phyloP scores from a whole-genome alignment of 1,140 invertebrate species.

The Ceratosolen solmsi region DNA sequence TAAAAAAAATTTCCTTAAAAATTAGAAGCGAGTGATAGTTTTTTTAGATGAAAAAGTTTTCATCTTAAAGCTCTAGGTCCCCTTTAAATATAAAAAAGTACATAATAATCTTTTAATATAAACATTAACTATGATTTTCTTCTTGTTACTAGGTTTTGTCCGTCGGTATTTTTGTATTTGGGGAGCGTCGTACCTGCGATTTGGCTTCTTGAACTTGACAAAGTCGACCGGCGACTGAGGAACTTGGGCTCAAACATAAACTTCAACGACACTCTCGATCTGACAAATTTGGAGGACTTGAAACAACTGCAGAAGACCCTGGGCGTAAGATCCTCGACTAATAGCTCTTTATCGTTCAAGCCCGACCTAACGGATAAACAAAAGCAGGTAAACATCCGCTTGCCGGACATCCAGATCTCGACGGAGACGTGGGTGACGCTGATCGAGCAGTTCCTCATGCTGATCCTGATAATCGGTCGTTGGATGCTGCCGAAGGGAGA shows the following conservation, averaged over 20 bases:
- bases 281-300: slow-evolving; percentile 73
- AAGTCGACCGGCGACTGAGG: slow-evolving; percentile 80
- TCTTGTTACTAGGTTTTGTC: slow-evolving; percentile 82
- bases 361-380: not conserved
- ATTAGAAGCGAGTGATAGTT: no score
- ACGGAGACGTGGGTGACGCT: slow-evolving; percentile 88
- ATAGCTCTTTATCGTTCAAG: no score
- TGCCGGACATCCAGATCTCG: slow-evolving; percentile 79
- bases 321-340: slow-evolving; percentile 66
- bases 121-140: no score
- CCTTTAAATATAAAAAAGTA: no score
- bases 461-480: slow-evolving; percentile 88
- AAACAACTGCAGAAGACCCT: slow-evolving; percentile 76
- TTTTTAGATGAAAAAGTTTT: no score
- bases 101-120: no score
- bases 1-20: no score
- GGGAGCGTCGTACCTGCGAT: slow-evolving; percentile 88
- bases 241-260: slow-evolving; percentile 75
- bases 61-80: no score
- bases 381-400: slow-evolving; percentile 72
- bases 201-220: slow-evolving; percentile 88
- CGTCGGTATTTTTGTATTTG: slow-evolving; percentile 88
- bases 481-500: slow-evolving; percentile 94
- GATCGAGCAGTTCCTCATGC: slow-evolving; percentile 91
- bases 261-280: slow-evolving; percentile 68